These are phyloP conservation scores for Gymnosoma rotundatum DNA, from an alignment of 2,888 invertebrate genomes.

Conservation along the genomic window DNA sequence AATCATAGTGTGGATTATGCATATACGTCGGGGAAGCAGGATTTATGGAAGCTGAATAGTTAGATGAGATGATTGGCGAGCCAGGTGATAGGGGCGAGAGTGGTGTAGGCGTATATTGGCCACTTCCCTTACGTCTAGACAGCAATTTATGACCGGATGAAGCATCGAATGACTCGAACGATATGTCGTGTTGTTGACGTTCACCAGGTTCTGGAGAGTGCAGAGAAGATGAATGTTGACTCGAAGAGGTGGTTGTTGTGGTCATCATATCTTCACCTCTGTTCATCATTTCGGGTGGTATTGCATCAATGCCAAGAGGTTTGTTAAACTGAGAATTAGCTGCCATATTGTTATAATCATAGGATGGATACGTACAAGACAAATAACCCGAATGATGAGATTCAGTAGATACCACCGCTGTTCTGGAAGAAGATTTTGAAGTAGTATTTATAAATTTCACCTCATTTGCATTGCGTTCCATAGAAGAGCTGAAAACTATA, in stretches of 20 bases:
- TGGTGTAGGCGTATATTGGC: slow-evolving; percentile 74
- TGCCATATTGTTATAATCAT: slow-evolving; percentile 82
- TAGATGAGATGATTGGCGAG: slow-evolving; percentile 75
- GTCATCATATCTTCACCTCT: slow-evolving; percentile 58
- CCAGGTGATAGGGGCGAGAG: slow-evolving; percentile 76
- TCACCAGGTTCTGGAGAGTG: slow-evolving; percentile 73
- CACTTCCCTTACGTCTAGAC: slow-evolving; percentile 74
- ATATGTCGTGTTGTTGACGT: slow-evolving; percentile 65
- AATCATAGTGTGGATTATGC: slow-evolving; percentile 72
- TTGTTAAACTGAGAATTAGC: slow-evolving; percentile 81
- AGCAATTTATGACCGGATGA: slow-evolving; percentile 80
- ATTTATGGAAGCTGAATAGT: slow-evolving; percentile 75
- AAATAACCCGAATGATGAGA: slow-evolving; percentile 79
- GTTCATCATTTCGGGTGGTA: slow-evolving; percentile 75
- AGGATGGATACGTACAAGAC: slow-evolving; percentile 80
- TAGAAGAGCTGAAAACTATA: slow-evolving; percentile 79
- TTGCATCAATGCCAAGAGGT: slow-evolving; percentile 79
- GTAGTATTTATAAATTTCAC: slow-evolving; percentile 82
- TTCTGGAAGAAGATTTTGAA: slow-evolving; percentile 70
- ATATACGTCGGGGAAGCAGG: slow-evolving; percentile 76
- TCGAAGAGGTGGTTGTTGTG: slow-evolving; percentile 72
- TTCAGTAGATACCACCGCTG: slow-evolving; percentile 77
- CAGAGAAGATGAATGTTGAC: slow-evolving; percentile 77
- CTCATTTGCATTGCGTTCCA: slow-evolving; percentile 80
- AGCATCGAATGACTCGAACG: slow-evolving; percentile 80